These are phyloP conservation scores for Heliconius sara DNA, from an alignment of 2,888 invertebrate genomes.

Conservation along the genomic window DNA sequence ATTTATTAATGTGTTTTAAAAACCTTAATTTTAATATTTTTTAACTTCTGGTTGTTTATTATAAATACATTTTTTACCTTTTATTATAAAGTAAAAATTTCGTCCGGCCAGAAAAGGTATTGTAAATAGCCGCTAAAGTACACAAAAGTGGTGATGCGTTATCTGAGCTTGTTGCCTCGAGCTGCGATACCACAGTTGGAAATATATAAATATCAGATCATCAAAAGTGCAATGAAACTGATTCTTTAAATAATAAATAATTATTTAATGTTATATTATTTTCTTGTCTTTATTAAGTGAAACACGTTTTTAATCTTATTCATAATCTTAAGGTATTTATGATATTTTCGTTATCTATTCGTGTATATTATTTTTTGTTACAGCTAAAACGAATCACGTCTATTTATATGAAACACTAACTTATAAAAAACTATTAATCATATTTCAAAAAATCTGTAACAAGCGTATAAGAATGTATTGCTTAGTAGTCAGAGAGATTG, in stretches of 20 bases:
- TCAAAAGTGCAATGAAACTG: constrained; percentile 30
- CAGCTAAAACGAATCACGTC: too few species aligned
- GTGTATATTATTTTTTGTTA: background rate
- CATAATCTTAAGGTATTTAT: background rate
- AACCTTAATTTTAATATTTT: background rate
- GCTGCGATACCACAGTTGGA: constrained; percentile 32
- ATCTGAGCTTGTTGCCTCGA: constrained; percentile 36
- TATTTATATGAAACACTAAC: too few species aligned
- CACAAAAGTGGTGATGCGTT: constrained; percentile 31
- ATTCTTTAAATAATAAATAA: constrained; percentile 27
- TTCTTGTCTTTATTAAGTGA: background rate
- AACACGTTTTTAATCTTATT: background rate
- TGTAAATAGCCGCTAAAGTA: constrained; percentile 31
- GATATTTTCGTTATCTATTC: background rate
- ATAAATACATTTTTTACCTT: background rate
- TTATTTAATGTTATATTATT: background rate
- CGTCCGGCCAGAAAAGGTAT: constrained; percentile 26
- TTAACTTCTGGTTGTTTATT: background rate
- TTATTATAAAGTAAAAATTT: constrained; percentile 15
- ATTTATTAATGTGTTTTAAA: too few species aligned
- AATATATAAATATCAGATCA: constrained; percentile 36
- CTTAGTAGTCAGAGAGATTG: too few species aligned
- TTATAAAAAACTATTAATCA: too few species aligned
- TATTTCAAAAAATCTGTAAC: too few species aligned
- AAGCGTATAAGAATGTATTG: too few species aligned